These are phyloP conservation scores for Aspidiotus destructor DNA, from an alignment of 2,888 invertebrate species.

Conservation along the genomic window DNA sequence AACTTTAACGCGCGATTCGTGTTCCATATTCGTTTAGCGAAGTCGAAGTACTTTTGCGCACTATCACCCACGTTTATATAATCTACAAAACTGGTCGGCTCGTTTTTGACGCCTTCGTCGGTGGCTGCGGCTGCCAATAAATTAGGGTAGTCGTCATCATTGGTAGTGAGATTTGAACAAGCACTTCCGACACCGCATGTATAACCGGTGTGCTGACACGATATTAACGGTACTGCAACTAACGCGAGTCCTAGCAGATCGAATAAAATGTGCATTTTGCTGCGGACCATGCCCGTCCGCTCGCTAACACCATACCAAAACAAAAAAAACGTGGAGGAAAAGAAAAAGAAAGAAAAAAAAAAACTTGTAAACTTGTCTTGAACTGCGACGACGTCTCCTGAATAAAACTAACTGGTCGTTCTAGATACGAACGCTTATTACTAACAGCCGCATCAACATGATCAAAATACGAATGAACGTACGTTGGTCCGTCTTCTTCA, in stretches of 20 bases:
- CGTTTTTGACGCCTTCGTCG: neutral
- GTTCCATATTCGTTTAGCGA: neutral
- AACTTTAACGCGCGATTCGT: neutral
- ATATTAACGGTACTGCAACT: neutral
- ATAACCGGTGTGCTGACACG: conserved; percentile 2
- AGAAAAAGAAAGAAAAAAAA: no score
- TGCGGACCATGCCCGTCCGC: neutral
- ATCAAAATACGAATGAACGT: neutral
- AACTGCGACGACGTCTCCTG: no score
- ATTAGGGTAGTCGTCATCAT: no score
- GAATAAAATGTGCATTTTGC: neutral
- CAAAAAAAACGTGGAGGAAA: no score
- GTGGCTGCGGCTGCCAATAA: neutral
- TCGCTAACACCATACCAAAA: neutral
- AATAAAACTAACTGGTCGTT: conserved; percentile 3
- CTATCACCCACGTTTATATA: neutral
- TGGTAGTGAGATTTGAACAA: no score
- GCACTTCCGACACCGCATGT: neutral
- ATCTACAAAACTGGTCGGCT: neutral
- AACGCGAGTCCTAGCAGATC: neutral
- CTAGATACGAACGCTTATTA: neutral
- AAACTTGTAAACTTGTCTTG: no score
- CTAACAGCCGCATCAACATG: neutral
- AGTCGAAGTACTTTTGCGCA: neutral
- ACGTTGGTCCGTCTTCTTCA: neutral